Evolutionary conservation across 2,888 invertebrate genomes (phyloP), one percentile per base, ranked within the genome.

Genomic region (Perdita meconis): DNA sequence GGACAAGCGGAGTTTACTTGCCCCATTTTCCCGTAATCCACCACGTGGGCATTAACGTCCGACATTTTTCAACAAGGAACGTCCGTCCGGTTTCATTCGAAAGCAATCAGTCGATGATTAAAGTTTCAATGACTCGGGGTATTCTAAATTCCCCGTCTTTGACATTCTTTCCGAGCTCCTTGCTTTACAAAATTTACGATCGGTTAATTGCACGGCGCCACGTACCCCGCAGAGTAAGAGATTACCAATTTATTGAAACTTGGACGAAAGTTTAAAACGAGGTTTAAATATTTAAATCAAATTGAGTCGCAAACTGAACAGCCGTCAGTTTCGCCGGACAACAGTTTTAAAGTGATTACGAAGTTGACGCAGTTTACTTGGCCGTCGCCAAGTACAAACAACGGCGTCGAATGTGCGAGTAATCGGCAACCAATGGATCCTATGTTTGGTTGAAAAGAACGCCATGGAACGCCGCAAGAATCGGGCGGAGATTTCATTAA

Each of bases 231-330:
- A 61, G 57, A 72, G 63, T 36, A 53, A 59, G 57, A 63, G 74
- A 74, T 71, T 71, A 74, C 63, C 51, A 57, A 57, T 71, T 64
- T 63, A 22, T 12, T 0, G 72, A 22, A 59, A 74, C 57, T 73
- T 71, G 38, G 38, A 3, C 6, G 44, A 13, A 63, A 71, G 57
- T 71, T 66, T 71, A 66, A 71, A 71, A 57, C 56, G 51, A 30
- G 72, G 53, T 72, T 71, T 64, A 74, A 74, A 74, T 74, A 74
- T 74, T 74, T 74, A 74, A 74, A 74, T 74, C 71, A 72, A 64
- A 57, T 74, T 72, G 63, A 53, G 74, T 57, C 16, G 72, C 72
- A 36, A 74, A 56, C 36, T 57, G 40, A 72, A 74, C 63, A 51
- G 42, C 74, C 74, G 64, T 74, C 74, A 64, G 74, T 74, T 74